phyloP scores from a whole-genome alignment of 2,113 vertebrate genomes.

The Triplophysa tibetana region DNA sequence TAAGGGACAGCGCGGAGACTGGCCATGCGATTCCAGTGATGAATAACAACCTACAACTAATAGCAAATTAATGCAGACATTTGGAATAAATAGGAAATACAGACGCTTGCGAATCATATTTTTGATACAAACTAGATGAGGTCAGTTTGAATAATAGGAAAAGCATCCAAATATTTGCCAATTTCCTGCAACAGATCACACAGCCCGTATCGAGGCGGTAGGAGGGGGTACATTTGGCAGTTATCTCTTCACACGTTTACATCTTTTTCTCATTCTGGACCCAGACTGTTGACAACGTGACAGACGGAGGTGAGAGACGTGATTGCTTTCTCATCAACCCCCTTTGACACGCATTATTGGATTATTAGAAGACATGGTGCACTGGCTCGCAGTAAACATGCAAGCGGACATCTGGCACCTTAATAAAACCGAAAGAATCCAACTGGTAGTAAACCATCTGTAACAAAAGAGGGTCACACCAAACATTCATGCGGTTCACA shows the following conservation, averaged over 20 bases:
- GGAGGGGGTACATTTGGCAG: slow-evolving; percentile 65
- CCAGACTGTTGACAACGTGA: slow-evolving; percentile 75
- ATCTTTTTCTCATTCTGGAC: slow-evolving; percentile 64
- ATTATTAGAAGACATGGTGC: slow-evolving; percentile 61
- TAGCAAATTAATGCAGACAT: neutral
- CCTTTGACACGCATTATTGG: slow-evolving; percentile 64
- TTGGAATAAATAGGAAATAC: neutral
- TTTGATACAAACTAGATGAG: neutral
- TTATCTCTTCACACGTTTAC: slow-evolving; percentile 71
- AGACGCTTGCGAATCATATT: neutral
- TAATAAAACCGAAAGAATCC: slow-evolving; percentile 2
- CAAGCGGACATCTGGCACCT: neutral
- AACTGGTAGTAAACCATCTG: slow-evolving; percentile 27
- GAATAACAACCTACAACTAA: neutral
- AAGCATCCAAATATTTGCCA: neutral
- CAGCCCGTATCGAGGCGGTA: slow-evolving; percentile 37
- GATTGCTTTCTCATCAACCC: slow-evolving; percentile 63
- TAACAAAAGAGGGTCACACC: neutral
- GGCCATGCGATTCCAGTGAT: neutral
- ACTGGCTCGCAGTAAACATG: slow-evolving; percentile 46
- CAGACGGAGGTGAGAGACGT: slow-evolving; percentile 48
- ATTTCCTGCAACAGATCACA: slow-evolving; percentile 22
- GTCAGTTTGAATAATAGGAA: slow-evolving; percentile 13
- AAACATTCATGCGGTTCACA: neutral
- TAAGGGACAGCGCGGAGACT: neutral